phyloP scores from a whole-genome alignment of 2,113 vertebrate species.

The Hippocampus comes region DNA sequence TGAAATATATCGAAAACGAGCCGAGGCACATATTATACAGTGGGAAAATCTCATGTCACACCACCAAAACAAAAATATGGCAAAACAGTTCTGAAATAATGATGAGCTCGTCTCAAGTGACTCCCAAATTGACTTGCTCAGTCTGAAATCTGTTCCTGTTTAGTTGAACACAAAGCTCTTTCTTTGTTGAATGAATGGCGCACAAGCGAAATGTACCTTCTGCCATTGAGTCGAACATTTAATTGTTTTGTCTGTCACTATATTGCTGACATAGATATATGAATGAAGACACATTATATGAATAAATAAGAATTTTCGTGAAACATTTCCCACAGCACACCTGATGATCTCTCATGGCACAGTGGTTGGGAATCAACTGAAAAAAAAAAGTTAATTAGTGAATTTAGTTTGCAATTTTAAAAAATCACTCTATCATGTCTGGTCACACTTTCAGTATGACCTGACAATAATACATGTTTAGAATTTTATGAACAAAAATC shows the following conservation, averaged over 20 bases:
- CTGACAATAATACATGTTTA: too few relatives aligned
- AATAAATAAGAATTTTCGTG: not conserved
- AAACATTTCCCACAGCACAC: not conserved
- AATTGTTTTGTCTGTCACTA: too few relatives aligned
- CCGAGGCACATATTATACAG: not conserved
- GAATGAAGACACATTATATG: not conserved
- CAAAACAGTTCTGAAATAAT: not conserved
- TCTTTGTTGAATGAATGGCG: not conserved
- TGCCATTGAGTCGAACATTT: not conserved
- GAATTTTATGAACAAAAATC: not conserved
- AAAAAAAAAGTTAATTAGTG: too few relatives aligned
- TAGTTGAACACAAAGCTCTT: not conserved
- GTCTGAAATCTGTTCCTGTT: not conserved
- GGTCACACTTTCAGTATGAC: not conserved
- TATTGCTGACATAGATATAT: not conserved
- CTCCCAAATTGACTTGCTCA: too few relatives aligned
- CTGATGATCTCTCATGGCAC: not conserved
- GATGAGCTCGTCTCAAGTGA: too few relatives aligned
- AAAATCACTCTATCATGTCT: not conserved
- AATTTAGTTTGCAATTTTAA: not conserved
- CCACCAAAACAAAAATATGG: not conserved
- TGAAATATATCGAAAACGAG: not conserved
- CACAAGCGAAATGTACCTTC: not conserved
- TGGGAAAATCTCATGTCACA: not conserved
- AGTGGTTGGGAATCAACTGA: too few relatives aligned